These are phyloP conservation scores for Gonatopus flavifemur DNA, from an alignment of 1,140 invertebrate species.

Conservation along the genomic window DNA sequence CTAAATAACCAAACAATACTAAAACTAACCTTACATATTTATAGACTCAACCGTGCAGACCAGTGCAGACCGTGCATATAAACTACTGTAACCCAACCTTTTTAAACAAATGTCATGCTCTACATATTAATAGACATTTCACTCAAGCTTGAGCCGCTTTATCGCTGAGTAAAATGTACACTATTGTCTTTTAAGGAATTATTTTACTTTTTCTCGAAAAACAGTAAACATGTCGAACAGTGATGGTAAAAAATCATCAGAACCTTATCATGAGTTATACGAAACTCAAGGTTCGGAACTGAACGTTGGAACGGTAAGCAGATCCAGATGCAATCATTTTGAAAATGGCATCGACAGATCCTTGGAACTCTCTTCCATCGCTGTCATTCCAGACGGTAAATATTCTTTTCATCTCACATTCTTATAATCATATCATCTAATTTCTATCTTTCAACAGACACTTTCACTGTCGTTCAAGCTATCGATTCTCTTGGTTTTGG, in stretches of 20 bases:
- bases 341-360: conserved; percentile 60
- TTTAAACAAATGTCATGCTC: conserved; percentile 3
- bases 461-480: conserved; percentile 92
- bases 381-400: conserved; percentile 79
- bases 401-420: conserved; percentile 2
- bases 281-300: conserved; percentile 44
- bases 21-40: too few species aligned
- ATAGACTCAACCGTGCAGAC: too few species aligned
- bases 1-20: too few species aligned
- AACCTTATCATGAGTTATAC: conserved; percentile 46
- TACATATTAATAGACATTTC: conserved; percentile 12
- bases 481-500: conserved; percentile 96
- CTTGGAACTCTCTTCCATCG: conserved; percentile 77
- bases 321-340: conserved; percentile 22
- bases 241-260: conserved; percentile 33
- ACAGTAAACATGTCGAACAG: conserved; percentile 33
- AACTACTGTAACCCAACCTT: too few species aligned
- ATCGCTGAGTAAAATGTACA: not conserved
- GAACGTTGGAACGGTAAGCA: conserved; percentile 25
- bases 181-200: not conserved
- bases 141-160: not conserved
- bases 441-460: conserved; percentile 66
- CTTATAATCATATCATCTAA: not conserved
- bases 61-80: too few species aligned
- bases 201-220: not conserved